phyloP scores from a whole-genome alignment of 2,113 vertebrate genomes.

The Harpagus bidentatus region DNA sequence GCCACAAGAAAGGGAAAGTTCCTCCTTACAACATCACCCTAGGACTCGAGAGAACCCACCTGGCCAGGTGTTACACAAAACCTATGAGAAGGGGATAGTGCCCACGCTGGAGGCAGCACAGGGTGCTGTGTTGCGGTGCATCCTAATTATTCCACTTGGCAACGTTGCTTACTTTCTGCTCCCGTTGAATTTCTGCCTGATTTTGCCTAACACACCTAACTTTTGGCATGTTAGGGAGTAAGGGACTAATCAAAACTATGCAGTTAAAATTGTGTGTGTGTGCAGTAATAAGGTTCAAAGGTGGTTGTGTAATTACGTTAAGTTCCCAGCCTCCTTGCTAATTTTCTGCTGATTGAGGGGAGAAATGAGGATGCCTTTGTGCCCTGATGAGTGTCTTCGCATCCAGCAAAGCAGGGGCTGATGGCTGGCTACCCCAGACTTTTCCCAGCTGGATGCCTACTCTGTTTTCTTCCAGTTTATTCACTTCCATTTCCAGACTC shows the following conservation, averaged over 20 bases:
- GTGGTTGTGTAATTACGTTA: not conserved
- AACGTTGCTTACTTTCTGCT: not conserved
- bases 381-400: not conserved
- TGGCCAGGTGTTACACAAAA: not conserved
- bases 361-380: not conserved
- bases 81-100: not conserved
- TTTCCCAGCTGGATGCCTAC: not conserved
- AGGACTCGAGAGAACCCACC: rapidly evolving
- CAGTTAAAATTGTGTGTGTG: not conserved
- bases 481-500: not conserved
- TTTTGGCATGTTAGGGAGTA: not conserved
- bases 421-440: not conserved
- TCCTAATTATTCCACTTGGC: not conserved
- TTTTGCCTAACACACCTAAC: not conserved
- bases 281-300: not conserved
- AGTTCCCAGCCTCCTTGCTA: not conserved
- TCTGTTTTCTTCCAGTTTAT: not conserved
- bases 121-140: not conserved
- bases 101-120: not conserved
- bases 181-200: not conserved
- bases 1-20: not conserved
- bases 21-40: not conserved
- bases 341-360: not conserved
- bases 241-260: not conserved
- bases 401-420: not conserved